phyloP scores from a whole-genome alignment of 1,140 invertebrate genomes.

The Ylistrum balloti region DNA sequence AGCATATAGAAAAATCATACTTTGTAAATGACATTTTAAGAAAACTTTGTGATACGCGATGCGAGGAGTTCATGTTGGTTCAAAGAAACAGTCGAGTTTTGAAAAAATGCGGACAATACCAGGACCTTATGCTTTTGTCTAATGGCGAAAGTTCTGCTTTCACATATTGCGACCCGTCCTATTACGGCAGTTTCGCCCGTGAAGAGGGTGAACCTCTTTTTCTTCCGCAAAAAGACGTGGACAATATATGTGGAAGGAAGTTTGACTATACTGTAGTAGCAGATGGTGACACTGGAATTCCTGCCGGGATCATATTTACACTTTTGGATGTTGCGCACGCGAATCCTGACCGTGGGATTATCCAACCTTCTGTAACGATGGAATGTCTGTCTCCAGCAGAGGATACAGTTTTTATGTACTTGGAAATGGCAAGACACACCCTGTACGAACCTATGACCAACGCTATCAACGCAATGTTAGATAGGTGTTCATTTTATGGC shows the following conservation, averaged over 20 bases:
- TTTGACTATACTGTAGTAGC: constrained; percentile 64
- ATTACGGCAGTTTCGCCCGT: constrained; percentile 58
- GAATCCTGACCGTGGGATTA: constrained; percentile 59
- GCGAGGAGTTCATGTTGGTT: constrained; percentile 62
- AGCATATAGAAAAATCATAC: constrained; percentile 53
- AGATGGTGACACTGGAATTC: constrained; percentile 60
- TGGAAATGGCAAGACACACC: constrained; percentile 74
- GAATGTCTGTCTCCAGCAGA: constrained; percentile 25
- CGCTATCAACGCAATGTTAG: constrained; percentile 70
- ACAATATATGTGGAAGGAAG: constrained; percentile 62
- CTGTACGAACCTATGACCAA: constrained; percentile 78
- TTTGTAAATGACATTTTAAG: constrained; percentile 58
- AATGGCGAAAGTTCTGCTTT: constrained; percentile 61
- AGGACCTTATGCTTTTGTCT: constrained; percentile 63
- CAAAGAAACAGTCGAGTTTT: constrained; percentile 61
- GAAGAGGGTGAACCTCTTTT: constrained; percentile 58
- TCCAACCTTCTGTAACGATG: constrained; percentile 59
- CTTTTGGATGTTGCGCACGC: constrained; percentile 60
- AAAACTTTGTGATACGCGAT: constrained; percentile 57
- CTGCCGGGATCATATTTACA: constrained; percentile 54
- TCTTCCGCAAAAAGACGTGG: constrained; percentile 56
- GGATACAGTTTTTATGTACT: constrained; percentile 68
- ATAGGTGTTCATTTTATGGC: constrained; percentile 76
- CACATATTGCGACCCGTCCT: constrained; percentile 59
- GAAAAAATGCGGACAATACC: constrained; percentile 65